Evolutionary conservation across 2,113 vertebrate genomes (phyloP).

Genomic region (Macroglossus sobrinus): DNA sequence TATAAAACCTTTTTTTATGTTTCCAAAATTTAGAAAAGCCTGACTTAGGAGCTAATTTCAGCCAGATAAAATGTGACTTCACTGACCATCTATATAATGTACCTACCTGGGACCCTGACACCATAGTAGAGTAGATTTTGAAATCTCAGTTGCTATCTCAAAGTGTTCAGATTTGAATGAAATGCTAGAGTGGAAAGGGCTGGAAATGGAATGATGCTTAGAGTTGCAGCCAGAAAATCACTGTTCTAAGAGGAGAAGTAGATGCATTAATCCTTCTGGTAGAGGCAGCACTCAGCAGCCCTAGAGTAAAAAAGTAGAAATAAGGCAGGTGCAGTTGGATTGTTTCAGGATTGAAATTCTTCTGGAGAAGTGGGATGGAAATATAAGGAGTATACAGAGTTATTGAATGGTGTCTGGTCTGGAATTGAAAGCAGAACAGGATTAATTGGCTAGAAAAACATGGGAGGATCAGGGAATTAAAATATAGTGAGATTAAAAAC

Average conservation of each 20-base stretch:
- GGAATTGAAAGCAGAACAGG: neutral
- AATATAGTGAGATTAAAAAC: neutral
- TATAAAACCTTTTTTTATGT: neutral
- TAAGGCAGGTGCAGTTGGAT: neutral
- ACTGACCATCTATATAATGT: neutral
- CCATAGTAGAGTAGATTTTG: neutral
- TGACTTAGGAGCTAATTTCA: neutral
- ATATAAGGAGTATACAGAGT: neutral
- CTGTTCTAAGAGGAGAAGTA: neutral
- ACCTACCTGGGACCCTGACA: neutral
- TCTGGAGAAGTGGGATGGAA: neutral
- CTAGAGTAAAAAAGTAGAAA: neutral
- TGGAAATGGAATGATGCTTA: neutral
- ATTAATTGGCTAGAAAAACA: neutral
- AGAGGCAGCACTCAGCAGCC: neutral
- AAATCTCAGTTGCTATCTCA: neutral
- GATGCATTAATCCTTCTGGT: neutral
- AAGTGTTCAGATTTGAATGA: neutral
- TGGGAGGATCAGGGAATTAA: neutral
- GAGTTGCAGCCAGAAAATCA: neutral
- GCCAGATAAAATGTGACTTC: neutral
- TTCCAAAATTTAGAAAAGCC: slow-evolving; percentile 5
- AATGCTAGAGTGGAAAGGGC: neutral
- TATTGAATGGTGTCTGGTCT: neutral
- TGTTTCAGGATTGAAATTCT: neutral